phyloP scores from a whole-genome alignment of 2,797 vertebrate genomes.

The Enteromius afrohamiltoni region DNA sequence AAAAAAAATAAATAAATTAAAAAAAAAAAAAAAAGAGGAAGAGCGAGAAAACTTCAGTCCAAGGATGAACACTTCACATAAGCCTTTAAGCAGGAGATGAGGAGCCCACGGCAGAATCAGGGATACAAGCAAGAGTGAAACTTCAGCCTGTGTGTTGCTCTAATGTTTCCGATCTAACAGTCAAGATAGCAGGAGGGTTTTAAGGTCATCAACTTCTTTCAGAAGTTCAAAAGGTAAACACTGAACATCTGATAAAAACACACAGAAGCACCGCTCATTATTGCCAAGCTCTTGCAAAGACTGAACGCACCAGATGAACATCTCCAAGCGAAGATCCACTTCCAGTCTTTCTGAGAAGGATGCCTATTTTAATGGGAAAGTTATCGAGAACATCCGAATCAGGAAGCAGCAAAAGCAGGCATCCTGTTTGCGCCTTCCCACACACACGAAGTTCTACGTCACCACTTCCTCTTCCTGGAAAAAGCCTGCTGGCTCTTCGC shows the following conservation, averaged over 20 bases:
- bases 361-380: constrained; percentile 70
- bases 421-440: constrained; percentile 81
- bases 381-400: constrained; percentile 69
- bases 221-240: constrained; percentile 13
- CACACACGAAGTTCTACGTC: constrained; percentile 70
- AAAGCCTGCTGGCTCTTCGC: constrained; percentile 52
- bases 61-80: constrained; percentile 33
- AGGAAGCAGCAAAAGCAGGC: constrained; percentile 78
- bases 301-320: background rate
- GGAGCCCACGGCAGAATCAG: constrained; percentile 9
- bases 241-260: constrained; percentile 27
- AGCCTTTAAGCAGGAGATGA: constrained; percentile 12
- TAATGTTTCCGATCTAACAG: background rate
- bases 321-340: constrained; percentile 28
- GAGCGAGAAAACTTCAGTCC: constrained; percentile 7
- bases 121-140: background rate
- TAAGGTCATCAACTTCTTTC: constrained; percentile 13
- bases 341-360: constrained; percentile 50
- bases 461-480: constrained; percentile 81
- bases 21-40: constrained; percentile 8
- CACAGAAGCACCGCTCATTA: constrained; percentile 1
- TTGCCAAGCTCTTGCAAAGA: background rate
- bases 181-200: background rate
- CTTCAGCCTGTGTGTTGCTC: background rate
- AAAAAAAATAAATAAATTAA: background rate